phyloP scores from a whole-genome alignment of 2,888 invertebrate species.

The Osmoderma eremita region DNA sequence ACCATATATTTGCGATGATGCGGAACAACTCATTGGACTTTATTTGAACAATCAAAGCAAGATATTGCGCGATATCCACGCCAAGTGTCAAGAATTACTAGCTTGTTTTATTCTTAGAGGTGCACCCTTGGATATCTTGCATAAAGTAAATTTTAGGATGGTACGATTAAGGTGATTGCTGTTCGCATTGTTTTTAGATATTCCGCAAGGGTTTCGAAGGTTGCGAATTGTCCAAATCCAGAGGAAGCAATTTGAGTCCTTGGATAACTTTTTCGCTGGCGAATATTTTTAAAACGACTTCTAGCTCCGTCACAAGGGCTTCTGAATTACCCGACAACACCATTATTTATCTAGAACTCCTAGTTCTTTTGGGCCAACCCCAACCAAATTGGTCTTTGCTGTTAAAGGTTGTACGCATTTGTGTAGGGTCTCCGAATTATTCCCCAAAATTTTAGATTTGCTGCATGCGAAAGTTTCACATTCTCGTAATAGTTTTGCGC shows the following conservation, averaged over 20 bases:
- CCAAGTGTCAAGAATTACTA: constrained; percentile 83
- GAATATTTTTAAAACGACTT: constrained; percentile 67
- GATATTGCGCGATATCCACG: constrained; percentile 82
- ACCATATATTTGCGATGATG: constrained; percentile 73
- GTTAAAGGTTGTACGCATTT: constrained; percentile 67
- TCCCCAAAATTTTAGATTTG: constrained; percentile 67
- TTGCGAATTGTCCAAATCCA: constrained; percentile 68
- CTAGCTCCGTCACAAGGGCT: constrained; percentile 62
- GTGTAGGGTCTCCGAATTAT: constrained; percentile 54
- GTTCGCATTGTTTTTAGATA: constrained; percentile 58
- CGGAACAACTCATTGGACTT: constrained; percentile 72
- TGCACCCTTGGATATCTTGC: constrained; percentile 77
- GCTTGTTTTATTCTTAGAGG: constrained; percentile 79
- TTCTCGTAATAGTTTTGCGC: constrained; percentile 70
- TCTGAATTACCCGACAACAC: constrained; percentile 69
- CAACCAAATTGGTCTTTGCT: constrained; percentile 82
- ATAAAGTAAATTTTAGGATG: constrained; percentile 79
- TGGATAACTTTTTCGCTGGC: constrained; percentile 79
- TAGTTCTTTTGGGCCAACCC: constrained; percentile 78
- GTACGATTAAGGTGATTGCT: background rate
- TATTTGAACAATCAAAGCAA: constrained; percentile 70
- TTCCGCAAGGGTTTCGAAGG: constrained; percentile 69
- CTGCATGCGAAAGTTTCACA: constrained; percentile 76
- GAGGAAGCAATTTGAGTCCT: constrained; percentile 69
- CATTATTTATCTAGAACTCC: constrained; percentile 75